Evolutionary conservation across 2,797 vertebrate species (phyloP).

Genomic region (Gymnopithys bicolor): DNA sequence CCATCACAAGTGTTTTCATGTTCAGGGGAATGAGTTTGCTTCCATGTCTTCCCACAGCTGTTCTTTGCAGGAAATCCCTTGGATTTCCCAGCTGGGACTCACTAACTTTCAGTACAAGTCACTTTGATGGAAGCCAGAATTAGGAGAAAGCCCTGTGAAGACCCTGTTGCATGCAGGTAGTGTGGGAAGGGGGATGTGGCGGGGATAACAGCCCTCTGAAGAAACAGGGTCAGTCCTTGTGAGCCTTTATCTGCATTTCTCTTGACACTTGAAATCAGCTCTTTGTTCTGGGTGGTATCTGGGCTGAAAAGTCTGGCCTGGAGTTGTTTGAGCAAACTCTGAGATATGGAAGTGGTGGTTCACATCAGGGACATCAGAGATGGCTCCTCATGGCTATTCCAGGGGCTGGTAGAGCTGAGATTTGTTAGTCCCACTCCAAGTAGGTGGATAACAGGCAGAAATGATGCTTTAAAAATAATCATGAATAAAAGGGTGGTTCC

Average conservation of each 20-base stretch:
- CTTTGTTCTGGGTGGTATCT: not conserved
- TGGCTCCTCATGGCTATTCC: not conserved
- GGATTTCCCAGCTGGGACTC: not conserved
- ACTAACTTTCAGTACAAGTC: not conserved
- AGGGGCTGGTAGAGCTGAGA: not conserved
- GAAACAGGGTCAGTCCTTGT: not conserved
- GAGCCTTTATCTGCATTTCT: not conserved
- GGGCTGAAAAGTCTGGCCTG: not conserved
- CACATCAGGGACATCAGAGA: not conserved
- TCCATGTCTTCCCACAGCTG: not conserved
- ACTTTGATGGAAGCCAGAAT: not conserved
- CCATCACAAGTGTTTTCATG: fast-evolving
- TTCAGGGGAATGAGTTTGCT: not conserved
- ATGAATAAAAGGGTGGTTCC: not conserved
- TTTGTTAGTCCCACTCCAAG: not conserved
- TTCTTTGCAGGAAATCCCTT: not conserved
- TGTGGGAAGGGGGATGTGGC: not conserved
- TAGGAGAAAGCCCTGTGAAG: not conserved
- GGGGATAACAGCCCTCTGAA: not conserved
- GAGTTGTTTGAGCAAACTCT: not conserved
- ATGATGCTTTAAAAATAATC: not conserved
- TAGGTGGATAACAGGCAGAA: not conserved
- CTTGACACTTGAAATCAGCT: not conserved
- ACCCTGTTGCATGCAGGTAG: not conserved
- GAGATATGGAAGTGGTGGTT: not conserved